Base-by-base conservation (phyloP, 1,140 invertebrate genomes). In the Euwallacea similis region DNA sequence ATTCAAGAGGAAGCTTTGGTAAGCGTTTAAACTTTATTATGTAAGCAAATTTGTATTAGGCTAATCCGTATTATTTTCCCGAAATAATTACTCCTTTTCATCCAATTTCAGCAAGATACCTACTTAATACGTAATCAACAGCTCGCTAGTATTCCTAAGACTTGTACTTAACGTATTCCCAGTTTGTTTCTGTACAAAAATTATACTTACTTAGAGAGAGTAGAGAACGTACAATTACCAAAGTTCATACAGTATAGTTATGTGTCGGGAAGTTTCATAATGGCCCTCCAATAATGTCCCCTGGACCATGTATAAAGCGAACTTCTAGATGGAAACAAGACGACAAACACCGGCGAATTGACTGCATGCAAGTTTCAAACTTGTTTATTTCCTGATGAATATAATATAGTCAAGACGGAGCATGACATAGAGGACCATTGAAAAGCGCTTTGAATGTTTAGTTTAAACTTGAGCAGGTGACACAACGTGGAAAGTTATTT, bases 21-120 rank as follows among this genome's bases (percentile, higher is more conserved):
- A n/a, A 61, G 59, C 59, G 59, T 61, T 61, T 61, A 61, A 61
- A 43, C 59, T 61, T 43, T 61, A 41, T 43, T 61, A 43, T 33
- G 21, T 42, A 61, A 61, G 11, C 21, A 61, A 61, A 61, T 61
- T 61, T 41, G 59, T 16, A 61, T 61, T 41, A 61, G 21, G 59
- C 59, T 61, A 61, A 61, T 61, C 59, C 59, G 59, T 61, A 61
- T 61, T 61, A 61, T 61, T 4, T 42, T 43, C 42, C 41, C 42
- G 41, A 61, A 43, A 41, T 43, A 16, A 61, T 61, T 61, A 43
- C 41, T 10, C 7, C 33, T 8, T 16, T 16, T 61, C 59, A 43
- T 11, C 59, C 59, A 61, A 43, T 61, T 61, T 61, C 33, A n/a
- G 59, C 16, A 2, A 16, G 46, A 50, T 50, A 50, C 6, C 46